Evolutionary conservation across 30 jellyfish, hydroid and myxozoan species (phyloP), one percentile per base, ranked within the genome.

Genomic region (Pseudorhiza aurosa): DNA sequence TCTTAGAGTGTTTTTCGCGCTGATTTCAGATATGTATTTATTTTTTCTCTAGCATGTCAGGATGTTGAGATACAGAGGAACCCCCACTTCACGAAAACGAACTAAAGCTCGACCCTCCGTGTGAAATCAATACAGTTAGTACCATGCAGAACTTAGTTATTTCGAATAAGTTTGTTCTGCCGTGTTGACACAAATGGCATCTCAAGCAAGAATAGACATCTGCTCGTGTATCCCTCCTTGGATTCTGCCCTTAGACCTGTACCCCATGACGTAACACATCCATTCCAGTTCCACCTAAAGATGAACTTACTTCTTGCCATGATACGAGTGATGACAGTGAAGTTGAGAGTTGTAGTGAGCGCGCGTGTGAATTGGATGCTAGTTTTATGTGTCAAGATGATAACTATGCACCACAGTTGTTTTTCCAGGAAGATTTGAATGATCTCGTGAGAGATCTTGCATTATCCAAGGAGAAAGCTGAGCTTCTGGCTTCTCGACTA

Each of bases 401-500:
- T 58, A 58, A 19, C 43, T 58, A 58, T 58, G 72, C 72, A 58
- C 72, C 72, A 18, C 72, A 19, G 72, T 58, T 58, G 72, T 39
- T 58, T 58, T 26, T 39, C 24, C 72, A 58, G 49, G 72, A 58
- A 58, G 46, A 58, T 58, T 53, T 32, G 72, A 58, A 58, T 58
- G 72, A 18, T 58, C 49, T 58, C 49, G 46, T 32, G 72, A 58
- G 46, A 58, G 72, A 58, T 58, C 46, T 58, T 58, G 46, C 72
- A 32, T 32, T 58, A 8, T 58, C 72, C 11, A 58, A 58, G 72
- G 72, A 10, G 46, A 58, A 58, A 8, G 72, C 50, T 32, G 72
- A 58, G 72, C 72, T 58, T 58, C 72, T 58, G 46, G 72, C 72
- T 58, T 58, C 72, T 58, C 72, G 51, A 58, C 50, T 58, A 4